Conservation (phyloP, 2,797 vertebrate genomes). For the Crenichthys baileyi region DNA sequence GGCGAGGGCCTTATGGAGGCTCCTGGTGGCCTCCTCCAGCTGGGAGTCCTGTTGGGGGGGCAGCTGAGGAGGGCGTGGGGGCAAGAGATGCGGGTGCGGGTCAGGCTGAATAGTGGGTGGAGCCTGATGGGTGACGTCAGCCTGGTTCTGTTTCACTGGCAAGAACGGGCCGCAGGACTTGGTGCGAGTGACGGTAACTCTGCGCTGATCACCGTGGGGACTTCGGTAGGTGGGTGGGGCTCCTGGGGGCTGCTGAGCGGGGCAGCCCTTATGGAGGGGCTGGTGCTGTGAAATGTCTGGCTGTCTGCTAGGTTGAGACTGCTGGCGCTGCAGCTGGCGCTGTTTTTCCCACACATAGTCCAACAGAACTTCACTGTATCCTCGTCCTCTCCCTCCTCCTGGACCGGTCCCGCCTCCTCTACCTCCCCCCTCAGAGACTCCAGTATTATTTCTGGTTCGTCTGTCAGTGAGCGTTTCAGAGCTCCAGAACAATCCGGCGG, state of each 20-base stretch:
- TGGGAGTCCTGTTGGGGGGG: slow-evolving; percentile 62
- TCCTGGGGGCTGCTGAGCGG: slow-evolving; percentile 41
- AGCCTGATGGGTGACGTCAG: slow-evolving; percentile 33
- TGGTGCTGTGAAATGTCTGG: slow-evolving; percentile 54
- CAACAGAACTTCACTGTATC: slow-evolving; percentile 84
- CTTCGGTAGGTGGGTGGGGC: slow-evolving; percentile 75
- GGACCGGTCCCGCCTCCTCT: not conserved
- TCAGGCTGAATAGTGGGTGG: slow-evolving; percentile 56
- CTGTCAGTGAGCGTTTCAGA: slow-evolving; percentile 23
- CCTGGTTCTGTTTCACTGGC: slow-evolving; percentile 48
- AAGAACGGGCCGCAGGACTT: slow-evolving; percentile 87
- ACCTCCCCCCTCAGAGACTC: slow-evolving; percentile 28
- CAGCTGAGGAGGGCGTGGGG: slow-evolving; percentile 55
- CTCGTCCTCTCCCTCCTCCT: slow-evolving; percentile 47
- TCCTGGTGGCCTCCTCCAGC: slow-evolving; percentile 79
- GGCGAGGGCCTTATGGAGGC: slow-evolving; percentile 88
- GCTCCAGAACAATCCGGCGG: slow-evolving; percentile 13
- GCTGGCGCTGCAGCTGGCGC: slow-evolving; percentile 73
- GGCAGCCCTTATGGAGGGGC: slow-evolving; percentile 57
- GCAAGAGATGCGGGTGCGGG: slow-evolving; percentile 63
- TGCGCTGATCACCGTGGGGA: slow-evolving; percentile 72
- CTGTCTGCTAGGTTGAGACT: slow-evolving; percentile 57
- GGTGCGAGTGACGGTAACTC: slow-evolving; percentile 82
- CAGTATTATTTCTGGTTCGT: slow-evolving; percentile 14
- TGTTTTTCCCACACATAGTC: slow-evolving; percentile 87